These are phyloP conservation scores for Porites lobata DNA, from an alignment of 92 coral and sea anemone genomes.

Conservation along the genomic window DNA sequence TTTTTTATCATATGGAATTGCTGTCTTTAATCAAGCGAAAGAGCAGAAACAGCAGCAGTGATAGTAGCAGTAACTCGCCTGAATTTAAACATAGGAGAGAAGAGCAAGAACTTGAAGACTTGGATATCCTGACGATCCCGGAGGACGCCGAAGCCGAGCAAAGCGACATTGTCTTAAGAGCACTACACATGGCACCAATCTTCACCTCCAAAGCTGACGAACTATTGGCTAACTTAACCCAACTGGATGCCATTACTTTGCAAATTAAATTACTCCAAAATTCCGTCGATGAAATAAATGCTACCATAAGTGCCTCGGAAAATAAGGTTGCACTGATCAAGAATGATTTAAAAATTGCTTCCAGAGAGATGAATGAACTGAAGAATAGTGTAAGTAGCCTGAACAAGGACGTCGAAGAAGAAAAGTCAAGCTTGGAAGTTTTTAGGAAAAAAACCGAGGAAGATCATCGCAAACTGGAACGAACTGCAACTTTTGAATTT, in stretches of 20 bases:
- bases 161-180: not conserved
- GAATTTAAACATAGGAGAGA: no score
- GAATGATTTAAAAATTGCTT: not conserved
- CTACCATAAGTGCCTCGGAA: not conserved
- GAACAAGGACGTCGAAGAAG: not conserved
- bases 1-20: no score
- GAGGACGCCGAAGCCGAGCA: not conserved
- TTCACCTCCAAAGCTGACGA: not conserved
- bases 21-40: no score
- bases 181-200: not conserved
- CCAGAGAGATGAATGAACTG: not conserved
- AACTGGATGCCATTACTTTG: not conserved
- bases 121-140: no score
- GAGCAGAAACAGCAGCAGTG: no score
- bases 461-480: not conserved
- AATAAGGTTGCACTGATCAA: not conserved
- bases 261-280: slow-evolving; percentile 3
- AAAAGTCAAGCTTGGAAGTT: no score
- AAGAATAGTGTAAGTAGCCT: not conserved
- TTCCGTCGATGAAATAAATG: not conserved
- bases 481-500: slow-evolving; percentile 6
- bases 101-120: no score
- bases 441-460: not conserved
- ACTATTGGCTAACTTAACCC: not conserved
- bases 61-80: no score